Evolutionary conservation across 1,140 invertebrate genomes (phyloP).

Genomic region (Meloidogyne exigua): DNA sequence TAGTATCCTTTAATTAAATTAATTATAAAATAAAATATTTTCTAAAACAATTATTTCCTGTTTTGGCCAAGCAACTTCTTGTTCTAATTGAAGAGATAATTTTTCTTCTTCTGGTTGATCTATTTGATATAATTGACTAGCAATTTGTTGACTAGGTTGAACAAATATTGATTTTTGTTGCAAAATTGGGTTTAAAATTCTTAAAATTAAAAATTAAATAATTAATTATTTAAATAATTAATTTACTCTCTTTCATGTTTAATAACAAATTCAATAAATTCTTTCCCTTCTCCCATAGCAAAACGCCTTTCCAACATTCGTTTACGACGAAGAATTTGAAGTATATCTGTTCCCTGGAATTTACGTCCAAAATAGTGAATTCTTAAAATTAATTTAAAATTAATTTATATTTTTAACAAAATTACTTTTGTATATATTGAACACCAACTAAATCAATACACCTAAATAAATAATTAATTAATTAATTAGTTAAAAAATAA

Average conservation of each 20-base stretch:
- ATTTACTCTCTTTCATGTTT: constrained; percentile 34
- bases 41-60: neutral
- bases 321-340: constrained; percentile 62
- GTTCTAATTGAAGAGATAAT: constrained; percentile 22
- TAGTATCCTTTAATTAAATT: constrained; percentile 6
- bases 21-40: neutral
- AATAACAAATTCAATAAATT: constrained; percentile 55
- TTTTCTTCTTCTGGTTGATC: constrained; percentile 30
- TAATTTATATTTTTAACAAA: neutral
- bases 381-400: constrained; percentile 37
- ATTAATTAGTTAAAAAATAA: neutral
- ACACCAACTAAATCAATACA: constrained; percentile 62
- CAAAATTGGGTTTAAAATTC: constrained; percentile 9
- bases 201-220: constrained; percentile 17
- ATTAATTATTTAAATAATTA: neutral
- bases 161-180: constrained; percentile 12
- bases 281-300: constrained; percentile 62
- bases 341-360: constrained; percentile 61
- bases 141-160: constrained; percentile 21
- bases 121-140: constrained; percentile 22
- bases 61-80: neutral
- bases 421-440: constrained; percentile 47
- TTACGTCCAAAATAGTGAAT: constrained; percentile 64
- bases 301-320: constrained; percentile 59
- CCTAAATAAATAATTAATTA: neutral